These are phyloP conservation scores for Anguilla megastoma DNA, from an alignment of 2,797 vertebrate species.

Conservation along the genomic window DNA sequence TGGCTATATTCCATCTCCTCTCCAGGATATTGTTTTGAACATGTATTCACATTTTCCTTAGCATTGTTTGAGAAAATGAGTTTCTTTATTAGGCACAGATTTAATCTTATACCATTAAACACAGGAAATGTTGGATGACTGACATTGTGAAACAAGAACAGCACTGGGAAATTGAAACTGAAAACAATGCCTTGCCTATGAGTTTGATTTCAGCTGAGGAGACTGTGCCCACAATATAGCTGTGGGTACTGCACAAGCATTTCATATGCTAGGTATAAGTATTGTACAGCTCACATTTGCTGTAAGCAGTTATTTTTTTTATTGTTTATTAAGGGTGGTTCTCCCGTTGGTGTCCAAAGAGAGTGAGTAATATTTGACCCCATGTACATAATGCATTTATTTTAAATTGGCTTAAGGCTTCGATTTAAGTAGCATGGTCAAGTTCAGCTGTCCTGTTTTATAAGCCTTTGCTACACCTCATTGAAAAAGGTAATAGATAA, in stretches of 20 bases:
- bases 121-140: constrained; percentile 8
- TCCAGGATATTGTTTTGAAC: constrained; percentile 54
- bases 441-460: constrained; percentile 61
- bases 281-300: not conserved
- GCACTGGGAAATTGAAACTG: not conserved
- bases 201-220: not conserved
- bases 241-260: not conserved
- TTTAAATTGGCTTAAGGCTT: constrained; percentile 71
- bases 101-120: constrained; percentile 18
- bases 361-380: constrained; percentile 80
- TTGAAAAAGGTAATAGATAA: constrained; percentile 50
- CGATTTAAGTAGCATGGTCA: constrained; percentile 68
- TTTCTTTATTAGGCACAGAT: constrained; percentile 16
- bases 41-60: constrained; percentile 44
- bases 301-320: constrained; percentile 4
- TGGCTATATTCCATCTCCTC: constrained; percentile 57
- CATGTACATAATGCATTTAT: constrained; percentile 76
- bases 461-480: constrained; percentile 49
- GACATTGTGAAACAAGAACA: constrained; percentile 19
- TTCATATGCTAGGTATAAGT: not conserved
- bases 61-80: constrained; percentile 53
- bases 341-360: constrained; percentile 67
- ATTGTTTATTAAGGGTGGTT: constrained; percentile 65
- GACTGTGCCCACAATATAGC: not conserved
- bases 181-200: not conserved